Evolutionary conservation across 2,113 vertebrate genomes (phyloP), one percentile per base, ranked within the genome.

Genomic region (Poeciliopsis prolifica): DNA sequence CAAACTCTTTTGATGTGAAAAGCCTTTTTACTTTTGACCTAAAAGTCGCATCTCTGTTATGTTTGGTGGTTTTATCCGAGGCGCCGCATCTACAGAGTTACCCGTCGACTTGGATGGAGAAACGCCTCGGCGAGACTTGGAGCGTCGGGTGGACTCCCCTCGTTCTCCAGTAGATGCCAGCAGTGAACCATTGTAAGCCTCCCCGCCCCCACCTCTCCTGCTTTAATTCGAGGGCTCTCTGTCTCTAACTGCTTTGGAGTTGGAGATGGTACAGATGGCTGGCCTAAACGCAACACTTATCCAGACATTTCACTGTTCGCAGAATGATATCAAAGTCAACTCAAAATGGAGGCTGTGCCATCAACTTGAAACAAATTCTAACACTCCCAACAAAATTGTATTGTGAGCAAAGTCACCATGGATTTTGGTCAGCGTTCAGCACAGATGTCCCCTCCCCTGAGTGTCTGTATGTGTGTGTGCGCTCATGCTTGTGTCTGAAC

Each of bases 351-450:
- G 90, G 82, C 85, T 88, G 88, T 91, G 91, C 92, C 91, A 93
- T 91, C 91, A 88, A 92, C 89, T 93, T 80, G 84, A 92, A 90
- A 91, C 88, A 85, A 91, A 91, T 91, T 91, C 87, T 93, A 89
- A 92, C 91, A 93, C 89, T 91, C 90, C 89, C 90, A 87, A 93
- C 89, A 92, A 89, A 91, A 92, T 88, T 91, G 92, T 89, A 93
- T 92, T 93, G 92, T 93, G 91, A 93, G 80, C 61, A 88, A 89
- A 92, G 87, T 88, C 82, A 73, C 70, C 8, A 77, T 61, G 71
- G 85, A 89, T 89, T 58, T 93, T 91, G 91, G 89, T 91, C 89
- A 92, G 86, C 83, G 70, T 92, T 92, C 89, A 92, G 86, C 91
- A 88, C 92, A 93, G 92, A 93, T 92, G 91, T 92, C 91, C 89